Base-by-base conservation (phyloP, 2,888 invertebrate genomes). In the Agapetus fuscipes region DNA sequence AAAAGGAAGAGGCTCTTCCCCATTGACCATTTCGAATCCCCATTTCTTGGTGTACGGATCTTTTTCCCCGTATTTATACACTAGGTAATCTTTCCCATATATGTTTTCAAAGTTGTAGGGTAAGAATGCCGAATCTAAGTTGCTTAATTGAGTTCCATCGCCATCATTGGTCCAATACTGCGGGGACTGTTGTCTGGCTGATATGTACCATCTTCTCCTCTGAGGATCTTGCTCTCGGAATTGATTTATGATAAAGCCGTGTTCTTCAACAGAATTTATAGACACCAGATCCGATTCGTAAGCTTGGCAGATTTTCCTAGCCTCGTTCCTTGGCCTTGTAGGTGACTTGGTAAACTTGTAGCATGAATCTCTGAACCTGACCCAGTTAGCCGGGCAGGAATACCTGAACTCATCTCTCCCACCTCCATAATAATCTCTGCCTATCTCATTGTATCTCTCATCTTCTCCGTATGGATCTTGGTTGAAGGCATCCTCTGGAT, bases 311-410 rank as follows among this genome's bases (percentile, higher is more conserved):
- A 87, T 83, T 53, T 77, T 77, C 50, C 82, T 75, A 0, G 93
- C 90, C 52, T 90, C 90, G 51, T 78, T 80, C 54, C 83, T 78
- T 28, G 78, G 78, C 39, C 80, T 82, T 51, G 79, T 74, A 1
- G 93, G 93, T 3, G 89, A 90, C 54, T 87, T 84, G 3, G 88
- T 85, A 55, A 94, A 95, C 34, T 87, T 78, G 58, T 90, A 94
- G 60, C 95, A 96, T 0, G 83, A 79, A 44, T 83, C 79, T 48
- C 80, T 76, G 55, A 74, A 86, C 17, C 77, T 75, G n/a, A 83
- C 62, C 95, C 95, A 95, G 58, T 88, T 76, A 36, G 83, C 79
- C 0, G 93, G 94, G 61, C 95, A 95, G 2, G 31, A 30, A 11
- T 14, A 25, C 25, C 15, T 28, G 20, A 34, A 16, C 3, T 33